Evolutionary conservation across 2,797 vertebrate genomes (phyloP).

Genomic region (Heliangelus exortis): DNA sequence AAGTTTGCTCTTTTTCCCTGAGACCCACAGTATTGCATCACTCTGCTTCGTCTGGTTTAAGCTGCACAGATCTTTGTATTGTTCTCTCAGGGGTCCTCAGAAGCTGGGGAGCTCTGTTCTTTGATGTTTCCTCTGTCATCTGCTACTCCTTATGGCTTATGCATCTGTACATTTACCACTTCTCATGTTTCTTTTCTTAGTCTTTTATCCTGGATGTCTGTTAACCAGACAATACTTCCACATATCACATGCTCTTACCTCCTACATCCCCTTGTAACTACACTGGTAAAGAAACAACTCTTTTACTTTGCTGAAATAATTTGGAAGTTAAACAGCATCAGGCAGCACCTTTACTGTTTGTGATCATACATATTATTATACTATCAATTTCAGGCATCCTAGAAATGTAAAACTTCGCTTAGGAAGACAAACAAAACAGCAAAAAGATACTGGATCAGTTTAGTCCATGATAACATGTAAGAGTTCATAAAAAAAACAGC

Average conservation of each 20-base stretch:
- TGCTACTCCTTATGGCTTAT: neutral
- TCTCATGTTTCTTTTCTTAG: neutral
- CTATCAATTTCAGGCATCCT: neutral
- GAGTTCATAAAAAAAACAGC: neutral
- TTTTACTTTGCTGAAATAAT: neutral
- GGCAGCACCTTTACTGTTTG: neutral
- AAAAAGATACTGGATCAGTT: neutral
- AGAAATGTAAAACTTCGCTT: neutral
- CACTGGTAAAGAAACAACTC: neutral
- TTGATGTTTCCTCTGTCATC: neutral
- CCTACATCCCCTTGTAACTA: neutral
- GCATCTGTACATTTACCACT: neutral
- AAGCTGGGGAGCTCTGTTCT: neutral
- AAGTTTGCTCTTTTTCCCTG: neutral
- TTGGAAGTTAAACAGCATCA: neutral
- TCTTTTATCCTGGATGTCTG: neutral
- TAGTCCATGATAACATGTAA: neutral
- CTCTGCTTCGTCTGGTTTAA: neutral
- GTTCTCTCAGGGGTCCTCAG: neutral
- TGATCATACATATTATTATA: neutral
- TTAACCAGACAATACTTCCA: neutral
- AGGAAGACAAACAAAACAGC: neutral
- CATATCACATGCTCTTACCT: neutral
- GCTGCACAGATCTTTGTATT: neutral
- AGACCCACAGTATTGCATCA: neutral